These are phyloP conservation scores for Synergus laeviventris DNA, from an alignment of 2,888 invertebrate species.

Conservation along the genomic window DNA sequence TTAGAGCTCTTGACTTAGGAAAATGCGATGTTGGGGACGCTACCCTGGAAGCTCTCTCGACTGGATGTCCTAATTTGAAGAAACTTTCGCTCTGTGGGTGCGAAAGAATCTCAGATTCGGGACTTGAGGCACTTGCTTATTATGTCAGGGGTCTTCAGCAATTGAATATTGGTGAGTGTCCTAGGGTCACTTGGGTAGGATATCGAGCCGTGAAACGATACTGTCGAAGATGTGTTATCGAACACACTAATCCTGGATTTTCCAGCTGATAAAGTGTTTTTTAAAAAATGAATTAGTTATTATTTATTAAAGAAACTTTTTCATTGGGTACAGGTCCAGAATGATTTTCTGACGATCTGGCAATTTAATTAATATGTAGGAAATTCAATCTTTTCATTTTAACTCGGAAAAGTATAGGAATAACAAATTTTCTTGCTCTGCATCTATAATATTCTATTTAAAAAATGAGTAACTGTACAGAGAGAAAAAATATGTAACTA, in stretches of 20 bases:
- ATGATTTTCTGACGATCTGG: slow-evolving; percentile 3
- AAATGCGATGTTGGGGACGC: slow-evolving; percentile 96
- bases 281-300: background rate
- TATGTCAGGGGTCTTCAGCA: slow-evolving; percentile 93
- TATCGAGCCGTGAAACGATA: slow-evolving; percentile 94
- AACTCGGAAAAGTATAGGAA: background rate
- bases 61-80: slow-evolving; percentile 93
- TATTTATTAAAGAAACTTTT: slow-evolving; percentile 12
- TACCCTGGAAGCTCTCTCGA: slow-evolving; percentile 89
- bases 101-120: slow-evolving; percentile 93
- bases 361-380: background rate
- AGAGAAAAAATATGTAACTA: too few species aligned
- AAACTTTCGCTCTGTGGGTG: slow-evolving; percentile 93
- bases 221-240: slow-evolving; percentile 94
- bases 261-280: slow-evolving; percentile 76
- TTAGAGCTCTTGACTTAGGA: slow-evolving; percentile 92
- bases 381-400: too few species aligned
- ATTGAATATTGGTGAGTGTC: slow-evolving; percentile 95
- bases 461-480: too few species aligned
- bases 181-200: slow-evolving; percentile 88
- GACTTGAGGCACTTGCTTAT: slow-evolving; percentile 91
- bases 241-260: slow-evolving; percentile 96
- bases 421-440: background rate
- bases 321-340: background rate
- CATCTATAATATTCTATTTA: too few species aligned